phyloP scores from a whole-genome alignment of 2,797 vertebrate genomes.

The Syncerus caffer region DNA sequence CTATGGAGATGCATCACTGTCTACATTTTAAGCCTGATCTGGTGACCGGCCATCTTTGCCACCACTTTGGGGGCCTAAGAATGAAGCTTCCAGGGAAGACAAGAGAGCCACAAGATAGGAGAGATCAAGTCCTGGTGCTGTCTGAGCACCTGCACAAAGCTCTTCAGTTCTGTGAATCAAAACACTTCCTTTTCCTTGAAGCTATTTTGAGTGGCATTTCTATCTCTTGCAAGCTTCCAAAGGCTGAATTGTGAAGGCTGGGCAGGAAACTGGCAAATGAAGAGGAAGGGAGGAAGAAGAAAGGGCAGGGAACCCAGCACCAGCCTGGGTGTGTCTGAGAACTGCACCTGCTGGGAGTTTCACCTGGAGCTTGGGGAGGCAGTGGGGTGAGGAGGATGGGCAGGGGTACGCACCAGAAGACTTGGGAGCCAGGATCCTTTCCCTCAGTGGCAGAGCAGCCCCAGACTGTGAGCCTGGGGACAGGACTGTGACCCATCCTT shows the following conservation, averaged over 20 bases:
- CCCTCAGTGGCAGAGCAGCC: not conserved
- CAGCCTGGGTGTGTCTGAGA: not conserved
- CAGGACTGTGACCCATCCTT: not conserved
- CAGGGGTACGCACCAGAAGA: not conserved
- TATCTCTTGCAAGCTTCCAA: not conserved
- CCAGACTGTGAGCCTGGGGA: fast-evolving
- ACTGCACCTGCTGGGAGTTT: not conserved
- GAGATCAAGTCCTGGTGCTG: not conserved
- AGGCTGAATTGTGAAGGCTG: not conserved
- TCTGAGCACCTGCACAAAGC: not conserved
- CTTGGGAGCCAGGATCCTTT: not conserved
- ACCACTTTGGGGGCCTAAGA: not conserved
- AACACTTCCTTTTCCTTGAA: not conserved
- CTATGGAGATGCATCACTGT: fast-evolving
- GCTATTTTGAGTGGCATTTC: not conserved
- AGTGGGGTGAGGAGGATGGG: not conserved
- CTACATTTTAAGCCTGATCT: not conserved
- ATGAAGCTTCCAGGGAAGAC: not conserved
- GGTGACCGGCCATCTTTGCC: not conserved
- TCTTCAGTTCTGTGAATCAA: not conserved
- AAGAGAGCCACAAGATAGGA: not conserved
- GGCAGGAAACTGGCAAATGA: not conserved
- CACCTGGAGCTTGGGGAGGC: not conserved
- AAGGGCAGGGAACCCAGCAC: not conserved
- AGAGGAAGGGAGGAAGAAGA: not conserved